Percentiles rank a stretch among this genome's conserved stretches.
phyloP scores from a whole-genome alignment of 2,888 invertebrate genomes.

The Melieria omissa region DNA sequence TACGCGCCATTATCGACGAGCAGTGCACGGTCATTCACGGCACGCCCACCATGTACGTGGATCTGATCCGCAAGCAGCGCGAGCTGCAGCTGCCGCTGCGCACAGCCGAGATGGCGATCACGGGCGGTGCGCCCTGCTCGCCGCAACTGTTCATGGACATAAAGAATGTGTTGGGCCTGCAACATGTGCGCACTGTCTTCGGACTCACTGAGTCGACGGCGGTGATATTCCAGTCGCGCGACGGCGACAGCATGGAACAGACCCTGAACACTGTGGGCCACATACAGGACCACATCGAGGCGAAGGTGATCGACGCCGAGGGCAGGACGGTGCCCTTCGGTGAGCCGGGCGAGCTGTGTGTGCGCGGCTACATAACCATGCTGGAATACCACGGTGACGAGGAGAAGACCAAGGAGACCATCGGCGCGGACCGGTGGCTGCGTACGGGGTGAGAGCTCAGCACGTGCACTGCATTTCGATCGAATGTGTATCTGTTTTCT shows the following conservation, averaged over 20 bases:
- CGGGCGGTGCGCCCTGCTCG: constrained; percentile 80
- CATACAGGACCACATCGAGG: constrained; percentile 71
- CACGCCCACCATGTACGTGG: constrained; percentile 89
- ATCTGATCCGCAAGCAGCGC: constrained; percentile 72
- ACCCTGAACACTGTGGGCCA: constrained; percentile 70
- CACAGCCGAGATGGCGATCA: constrained; percentile 70
- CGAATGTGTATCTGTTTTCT: background rate
- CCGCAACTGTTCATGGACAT: constrained; percentile 71
- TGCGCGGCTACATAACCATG: constrained; percentile 79
- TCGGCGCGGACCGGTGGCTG: constrained; percentile 77
- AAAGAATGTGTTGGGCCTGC: constrained; percentile 66
- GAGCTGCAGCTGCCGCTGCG: constrained; percentile 67
- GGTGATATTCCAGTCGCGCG: constrained; percentile 69
- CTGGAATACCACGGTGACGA: constrained; percentile 80
- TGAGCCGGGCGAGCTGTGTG: constrained; percentile 77
- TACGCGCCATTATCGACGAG: constrained; percentile 75
- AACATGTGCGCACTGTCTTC: constrained; percentile 69
- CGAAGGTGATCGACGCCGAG: constrained; percentile 71
- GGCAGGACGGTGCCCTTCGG: constrained; percentile 75
- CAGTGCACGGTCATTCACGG: constrained; percentile 80
- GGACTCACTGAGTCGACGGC: constrained; percentile 73
- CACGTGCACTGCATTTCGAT: background rate
- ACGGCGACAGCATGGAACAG: constrained; percentile 66
- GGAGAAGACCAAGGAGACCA: constrained; percentile 75
- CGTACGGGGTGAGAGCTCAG: constrained; percentile 73